Evolutionary conservation across 2,888 invertebrate species (phyloP).

Genomic region (Artemia sinica): DNA sequence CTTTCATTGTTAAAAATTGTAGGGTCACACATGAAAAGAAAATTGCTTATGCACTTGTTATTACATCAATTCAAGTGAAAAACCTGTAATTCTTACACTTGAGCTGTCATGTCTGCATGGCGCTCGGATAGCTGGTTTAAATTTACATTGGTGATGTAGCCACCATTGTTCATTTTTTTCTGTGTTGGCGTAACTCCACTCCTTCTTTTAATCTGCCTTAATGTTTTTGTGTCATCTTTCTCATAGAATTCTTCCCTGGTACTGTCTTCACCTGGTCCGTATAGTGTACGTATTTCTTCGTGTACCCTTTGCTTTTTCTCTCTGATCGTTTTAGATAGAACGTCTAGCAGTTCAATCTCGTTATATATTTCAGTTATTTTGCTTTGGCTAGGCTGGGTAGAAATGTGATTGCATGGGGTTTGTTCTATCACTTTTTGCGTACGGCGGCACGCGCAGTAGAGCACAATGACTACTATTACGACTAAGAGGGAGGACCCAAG

Average conservation of each 20-base stretch:
- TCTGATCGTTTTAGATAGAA: constrained; percentile 19
- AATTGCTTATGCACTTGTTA: too few relatives aligned
- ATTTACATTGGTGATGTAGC: constrained; percentile 4
- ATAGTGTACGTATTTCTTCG: constrained; percentile 21
- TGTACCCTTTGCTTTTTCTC: constrained; percentile 21
- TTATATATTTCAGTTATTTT: constrained; percentile 16
- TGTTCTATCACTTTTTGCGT: neutral
- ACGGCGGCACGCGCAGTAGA: constrained; percentile 19
- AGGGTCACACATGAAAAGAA: too few relatives aligned
- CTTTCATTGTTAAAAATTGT: too few relatives aligned
- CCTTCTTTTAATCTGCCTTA: neutral
- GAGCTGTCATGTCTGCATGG: neutral
- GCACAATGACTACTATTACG: constrained; percentile 14
- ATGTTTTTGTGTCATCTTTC: neutral
- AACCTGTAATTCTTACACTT: neutral
- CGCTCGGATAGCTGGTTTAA: neutral
- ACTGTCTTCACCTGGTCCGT: neutral
- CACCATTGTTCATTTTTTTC: neutral
- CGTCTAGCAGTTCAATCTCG: constrained; percentile 21
- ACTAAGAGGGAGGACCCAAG: constrained; percentile 21
- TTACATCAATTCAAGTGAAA: too few relatives aligned
- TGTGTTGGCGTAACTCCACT: constrained; percentile 1
- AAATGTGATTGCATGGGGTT: neutral
- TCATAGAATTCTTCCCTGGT: neutral
- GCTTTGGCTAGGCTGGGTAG: neutral